phyloP scores from a whole-genome alignment of 2,888 invertebrate genomes.

The Heptascelio sp. region DNA sequence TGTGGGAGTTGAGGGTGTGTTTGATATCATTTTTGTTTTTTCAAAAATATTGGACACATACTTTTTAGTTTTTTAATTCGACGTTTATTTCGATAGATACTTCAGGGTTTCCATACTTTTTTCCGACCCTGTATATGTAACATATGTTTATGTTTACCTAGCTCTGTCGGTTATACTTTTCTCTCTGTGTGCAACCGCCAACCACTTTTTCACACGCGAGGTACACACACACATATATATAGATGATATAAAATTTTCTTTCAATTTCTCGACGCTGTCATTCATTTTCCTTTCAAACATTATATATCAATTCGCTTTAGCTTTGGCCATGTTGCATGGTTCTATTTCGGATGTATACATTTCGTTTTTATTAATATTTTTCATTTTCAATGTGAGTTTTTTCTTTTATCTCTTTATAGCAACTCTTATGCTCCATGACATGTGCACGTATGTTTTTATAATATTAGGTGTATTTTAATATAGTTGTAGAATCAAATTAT shows the following conservation, averaged over 20 bases:
- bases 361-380: slow-evolving; percentile 30
- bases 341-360: slow-evolving; percentile 38
- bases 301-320: slow-evolving; percentile 76
- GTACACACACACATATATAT: slow-evolving; percentile 70
- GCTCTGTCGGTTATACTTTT: slow-evolving; percentile 45
- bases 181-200: slow-evolving; percentile 76
- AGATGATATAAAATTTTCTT: slow-evolving; percentile 50
- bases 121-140: too few species aligned
- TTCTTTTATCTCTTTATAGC: not conserved
- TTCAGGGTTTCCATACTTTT: too few species aligned
- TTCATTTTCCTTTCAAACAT: slow-evolving; percentile 55
- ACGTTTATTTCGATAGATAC: too few species aligned
- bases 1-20: too few species aligned
- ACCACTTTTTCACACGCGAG: slow-evolving; percentile 76
- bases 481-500: not conserved
- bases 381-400: not conserved
- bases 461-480: slow-evolving; percentile 6
- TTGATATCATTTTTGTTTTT: too few species aligned
- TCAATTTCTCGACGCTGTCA: slow-evolving; percentile 59
- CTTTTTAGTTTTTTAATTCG: too few species aligned
- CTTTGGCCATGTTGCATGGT: slow-evolving; percentile 83
- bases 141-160: too few species aligned
- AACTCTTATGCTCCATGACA: slow-evolving; percentile 15
- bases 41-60: too few species aligned
- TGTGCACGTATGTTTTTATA: slow-evolving; percentile 22